These are phyloP conservation scores for Zosterops hypoxanthus DNA, from an alignment of 2,113 vertebrate genomes.

Conservation along the genomic window DNA sequence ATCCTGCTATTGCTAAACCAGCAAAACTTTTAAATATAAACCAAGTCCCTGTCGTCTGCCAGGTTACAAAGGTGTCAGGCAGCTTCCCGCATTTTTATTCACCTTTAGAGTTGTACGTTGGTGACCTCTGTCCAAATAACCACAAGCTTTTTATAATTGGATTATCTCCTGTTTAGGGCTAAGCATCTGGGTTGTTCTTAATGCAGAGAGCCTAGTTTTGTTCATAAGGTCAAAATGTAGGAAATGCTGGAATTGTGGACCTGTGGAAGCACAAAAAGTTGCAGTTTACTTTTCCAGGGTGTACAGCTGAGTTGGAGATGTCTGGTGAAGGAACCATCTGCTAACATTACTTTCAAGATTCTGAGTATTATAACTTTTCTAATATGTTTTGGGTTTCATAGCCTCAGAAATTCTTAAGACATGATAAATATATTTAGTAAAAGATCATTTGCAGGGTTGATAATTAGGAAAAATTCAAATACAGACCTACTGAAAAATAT, in stretches of 20 bases:
- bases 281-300: background rate
- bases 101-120: background rate
- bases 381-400: background rate
- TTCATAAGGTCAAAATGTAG: background rate
- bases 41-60: fast-evolving
- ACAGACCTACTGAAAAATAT: background rate
- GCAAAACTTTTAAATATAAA: background rate
- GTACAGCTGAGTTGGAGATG: background rate
- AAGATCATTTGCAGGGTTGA: background rate
- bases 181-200: background rate
- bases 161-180: conserved; percentile 15
- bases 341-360: background rate
- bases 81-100: background rate
- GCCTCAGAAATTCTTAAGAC: background rate
- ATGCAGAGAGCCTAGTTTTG: background rate
- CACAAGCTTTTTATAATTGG: background rate
- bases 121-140: conserved; percentile 30
- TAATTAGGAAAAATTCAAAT: background rate
- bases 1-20: background rate
- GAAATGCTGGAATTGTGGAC: background rate
- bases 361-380: background rate
- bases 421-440: background rate
- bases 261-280: background rate
- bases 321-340: background rate
- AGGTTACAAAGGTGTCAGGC: background rate